These are phyloP conservation scores for Diorhabda carinulata DNA, from an alignment of 1,140 invertebrate species.

Conservation along the genomic window DNA sequence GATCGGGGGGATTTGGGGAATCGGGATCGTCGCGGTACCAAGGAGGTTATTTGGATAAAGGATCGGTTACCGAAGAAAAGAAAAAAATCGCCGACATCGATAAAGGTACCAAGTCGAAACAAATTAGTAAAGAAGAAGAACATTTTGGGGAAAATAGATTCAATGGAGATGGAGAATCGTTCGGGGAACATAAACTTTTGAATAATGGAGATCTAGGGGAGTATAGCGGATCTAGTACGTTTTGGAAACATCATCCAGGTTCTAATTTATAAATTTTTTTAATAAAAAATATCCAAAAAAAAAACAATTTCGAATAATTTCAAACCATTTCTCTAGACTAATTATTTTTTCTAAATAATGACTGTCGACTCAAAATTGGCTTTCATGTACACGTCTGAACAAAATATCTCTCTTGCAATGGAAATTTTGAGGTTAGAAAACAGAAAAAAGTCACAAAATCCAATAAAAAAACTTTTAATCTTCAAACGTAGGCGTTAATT, in stretches of 20 bases:
- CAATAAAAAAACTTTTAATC: too few species aligned
- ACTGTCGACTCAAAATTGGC: too few species aligned
- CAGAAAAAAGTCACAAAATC: too few species aligned
- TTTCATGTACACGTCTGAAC: too few species aligned
- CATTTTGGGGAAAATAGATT: constrained; percentile 55
- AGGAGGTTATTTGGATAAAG: constrained; percentile 54
- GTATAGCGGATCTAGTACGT: constrained; percentile 52
- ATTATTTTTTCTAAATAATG: too few species aligned
- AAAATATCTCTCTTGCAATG: too few species aligned
- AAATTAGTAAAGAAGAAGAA: constrained; percentile 53
- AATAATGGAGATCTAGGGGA: constrained; percentile 53
- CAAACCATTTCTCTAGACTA: too few species aligned
- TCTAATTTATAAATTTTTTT: neutral
- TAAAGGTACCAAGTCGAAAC: constrained; percentile 51
- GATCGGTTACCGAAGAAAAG: constrained; percentile 51
- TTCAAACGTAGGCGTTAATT: too few species aligned
- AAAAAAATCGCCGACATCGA: constrained; percentile 55
- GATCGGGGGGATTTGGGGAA: constrained; percentile 53
- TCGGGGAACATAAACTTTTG: constrained; percentile 45
- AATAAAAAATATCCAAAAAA: neutral
- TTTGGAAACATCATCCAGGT: constrained; percentile 40
- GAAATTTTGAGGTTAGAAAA: too few species aligned
- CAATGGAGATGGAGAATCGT: constrained; percentile 51
- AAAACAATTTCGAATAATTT: neutral
- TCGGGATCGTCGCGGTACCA: constrained; percentile 52